A percentile compares a stretch with the other conserved stretches of the same genome.
Conservation (phyloP, 2,888 invertebrate genomes). For the Mamestra brassicae region DNA sequence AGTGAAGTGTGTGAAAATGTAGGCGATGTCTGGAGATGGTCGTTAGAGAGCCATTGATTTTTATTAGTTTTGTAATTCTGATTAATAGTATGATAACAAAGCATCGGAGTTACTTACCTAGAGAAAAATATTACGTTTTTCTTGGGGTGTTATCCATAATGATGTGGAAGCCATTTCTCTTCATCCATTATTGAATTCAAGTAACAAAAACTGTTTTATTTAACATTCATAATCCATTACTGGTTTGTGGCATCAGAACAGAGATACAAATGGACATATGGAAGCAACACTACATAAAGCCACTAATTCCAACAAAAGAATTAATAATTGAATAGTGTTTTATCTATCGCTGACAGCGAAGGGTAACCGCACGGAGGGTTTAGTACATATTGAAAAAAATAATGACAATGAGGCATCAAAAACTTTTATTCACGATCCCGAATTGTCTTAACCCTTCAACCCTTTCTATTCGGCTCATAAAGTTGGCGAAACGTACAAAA, state of each 20-base stretch:
- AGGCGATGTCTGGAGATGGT: slow-evolving; percentile 36
- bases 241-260: neutral
- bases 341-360: slow-evolving; percentile 59
- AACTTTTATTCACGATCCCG: slow-evolving; percentile 80
- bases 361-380: slow-evolving; percentile 62
- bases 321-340: slow-evolving; percentile 60
- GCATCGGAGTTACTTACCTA: neutral
- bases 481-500: slow-evolving; percentile 89
- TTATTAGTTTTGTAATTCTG: slow-evolving; percentile 27
- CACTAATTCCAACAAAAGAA: slow-evolving; percentile 56
- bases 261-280: slow-evolving; percentile 44
- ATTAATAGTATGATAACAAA: slow-evolving; percentile 19
- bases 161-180: neutral
- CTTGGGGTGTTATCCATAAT: neutral
- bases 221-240: slow-evolving; percentile 6
- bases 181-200: neutral
- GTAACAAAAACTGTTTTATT: slow-evolving; percentile 5
- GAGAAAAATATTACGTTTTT: neutral
- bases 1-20: slow-evolving; percentile 36
- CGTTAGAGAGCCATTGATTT: slow-evolving; percentile 6
- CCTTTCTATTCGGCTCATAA: slow-evolving; percentile 89
- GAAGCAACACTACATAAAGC: slow-evolving; percentile 43
- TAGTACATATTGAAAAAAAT: slow-evolving; percentile 78
- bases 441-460: slow-evolving; percentile 88
- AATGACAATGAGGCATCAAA: slow-evolving; percentile 82